Evolutionary conservation across 2,797 vertebrate genomes (phyloP).

Genomic region (Crenichthys baileyi): DNA sequence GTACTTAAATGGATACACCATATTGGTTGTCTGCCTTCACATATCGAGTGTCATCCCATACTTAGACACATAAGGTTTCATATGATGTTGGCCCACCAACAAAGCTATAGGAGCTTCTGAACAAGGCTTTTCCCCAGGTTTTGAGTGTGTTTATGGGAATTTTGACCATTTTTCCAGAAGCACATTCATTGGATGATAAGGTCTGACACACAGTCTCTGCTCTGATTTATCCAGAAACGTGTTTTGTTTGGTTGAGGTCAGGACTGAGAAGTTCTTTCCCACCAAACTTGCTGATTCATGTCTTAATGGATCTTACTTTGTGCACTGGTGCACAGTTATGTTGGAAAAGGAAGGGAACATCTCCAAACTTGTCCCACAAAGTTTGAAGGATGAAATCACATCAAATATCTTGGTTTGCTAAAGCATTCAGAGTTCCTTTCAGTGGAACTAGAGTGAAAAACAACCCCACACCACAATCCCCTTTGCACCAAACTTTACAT

Average conservation of each 20-base stretch:
- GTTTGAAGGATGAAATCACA: neutral
- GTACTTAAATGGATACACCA: neutral
- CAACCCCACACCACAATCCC: too few species aligned
- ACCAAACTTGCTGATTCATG: neutral
- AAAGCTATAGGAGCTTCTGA: too few species aligned
- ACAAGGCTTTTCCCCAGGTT: too few species aligned
- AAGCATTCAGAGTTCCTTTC: too few species aligned
- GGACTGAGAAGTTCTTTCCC: neutral
- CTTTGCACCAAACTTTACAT: too few species aligned
- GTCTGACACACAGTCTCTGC: neutral
- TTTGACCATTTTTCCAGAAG: neutral
- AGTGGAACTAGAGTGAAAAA: too few species aligned
- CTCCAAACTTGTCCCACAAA: neutral
- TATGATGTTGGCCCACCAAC: too few species aligned
- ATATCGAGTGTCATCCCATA: neutral
- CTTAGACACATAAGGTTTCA: too few species aligned
- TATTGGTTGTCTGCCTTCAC: neutral
- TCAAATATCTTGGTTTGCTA: neutral
- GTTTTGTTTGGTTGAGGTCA: neutral
- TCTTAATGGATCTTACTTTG: neutral
- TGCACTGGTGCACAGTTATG: neutral
- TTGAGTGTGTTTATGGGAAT: too few species aligned
- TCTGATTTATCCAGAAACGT: neutral
- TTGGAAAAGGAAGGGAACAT: neutral
- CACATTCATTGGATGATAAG: neutral